These are phyloP conservation scores for Gobionotothen gibberifrons DNA, from an alignment of 2,797 vertebrate species.

Conservation along the genomic window DNA sequence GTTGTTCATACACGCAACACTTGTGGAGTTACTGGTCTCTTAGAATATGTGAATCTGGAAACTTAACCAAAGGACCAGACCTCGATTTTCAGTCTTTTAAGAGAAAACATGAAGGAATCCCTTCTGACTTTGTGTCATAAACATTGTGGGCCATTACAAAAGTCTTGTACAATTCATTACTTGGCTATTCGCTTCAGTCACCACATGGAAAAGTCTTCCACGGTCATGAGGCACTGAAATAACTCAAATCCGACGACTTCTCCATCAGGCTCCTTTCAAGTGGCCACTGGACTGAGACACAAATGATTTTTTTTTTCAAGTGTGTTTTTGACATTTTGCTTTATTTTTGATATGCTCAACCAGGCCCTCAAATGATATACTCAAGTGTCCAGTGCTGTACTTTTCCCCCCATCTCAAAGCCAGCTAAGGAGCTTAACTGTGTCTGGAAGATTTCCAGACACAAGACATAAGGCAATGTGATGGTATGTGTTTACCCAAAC, in stretches of 20 bases:
- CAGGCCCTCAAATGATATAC: slow-evolving; percentile 64
- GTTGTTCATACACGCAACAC: slow-evolving; percentile 35
- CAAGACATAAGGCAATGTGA: slow-evolving; percentile 61
- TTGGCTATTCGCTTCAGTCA: slow-evolving; percentile 58
- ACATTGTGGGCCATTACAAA: slow-evolving; percentile 54
- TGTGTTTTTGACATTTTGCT: slow-evolving; percentile 64
- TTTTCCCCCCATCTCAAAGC: slow-evolving; percentile 51
- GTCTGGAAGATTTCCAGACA: slow-evolving; percentile 74
- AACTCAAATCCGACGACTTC: slow-evolving; percentile 47
- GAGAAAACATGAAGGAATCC: slow-evolving; percentile 50
- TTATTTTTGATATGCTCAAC: slow-evolving; percentile 67
- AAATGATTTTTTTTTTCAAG: slow-evolving; percentile 58
- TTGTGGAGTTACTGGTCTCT: slow-evolving; percentile 41
- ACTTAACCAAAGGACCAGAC: slow-evolving; percentile 39
- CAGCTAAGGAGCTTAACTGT: slow-evolving; percentile 62
- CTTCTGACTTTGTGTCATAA: slow-evolving; percentile 63
- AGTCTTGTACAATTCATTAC: slow-evolving; percentile 50
- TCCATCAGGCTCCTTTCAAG: slow-evolving; percentile 47
- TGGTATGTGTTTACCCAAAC: slow-evolving; percentile 76
- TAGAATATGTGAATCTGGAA: slow-evolving; percentile 50
- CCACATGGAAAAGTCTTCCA: slow-evolving; percentile 55
- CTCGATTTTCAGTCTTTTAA: slow-evolving; percentile 40
- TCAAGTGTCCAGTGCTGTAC: slow-evolving; percentile 52
- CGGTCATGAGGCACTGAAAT: slow-evolving; percentile 39
- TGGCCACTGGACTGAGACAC: slow-evolving; percentile 42